These are phyloP conservation scores for Onthophagus sagittarius DNA, from an alignment of 2,888 invertebrate species.

Conservation along the genomic window DNA sequence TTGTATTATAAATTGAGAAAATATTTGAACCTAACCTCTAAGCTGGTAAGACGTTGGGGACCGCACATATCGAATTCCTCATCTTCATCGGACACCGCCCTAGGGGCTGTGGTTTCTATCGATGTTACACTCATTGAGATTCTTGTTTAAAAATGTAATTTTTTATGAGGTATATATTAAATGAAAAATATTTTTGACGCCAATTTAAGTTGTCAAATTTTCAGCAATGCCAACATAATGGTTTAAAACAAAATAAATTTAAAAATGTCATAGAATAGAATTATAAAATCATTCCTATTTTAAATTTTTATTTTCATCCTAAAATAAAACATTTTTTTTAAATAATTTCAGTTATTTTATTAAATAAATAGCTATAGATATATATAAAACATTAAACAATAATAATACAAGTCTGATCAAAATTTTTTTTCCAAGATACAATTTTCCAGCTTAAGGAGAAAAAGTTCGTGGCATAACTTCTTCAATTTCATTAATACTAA, in stretches of 20 bases:
- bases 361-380: no score
- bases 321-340: no score
- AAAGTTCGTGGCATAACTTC: constrained; percentile 76
- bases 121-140: constrained; percentile 21
- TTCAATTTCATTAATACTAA: constrained; percentile 76
- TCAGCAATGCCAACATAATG: no score
- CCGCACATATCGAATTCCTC: constrained; percentile 67
- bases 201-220: no score
- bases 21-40: constrained; percentile 58
- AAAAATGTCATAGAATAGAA: no score
- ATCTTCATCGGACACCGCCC: constrained; percentile 31
- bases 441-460: constrained; percentile 56
- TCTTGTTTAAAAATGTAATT: neutral
- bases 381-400: constrained; percentile 19
- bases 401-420: constrained; percentile 42
- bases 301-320: no score
- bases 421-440: constrained; percentile 50
- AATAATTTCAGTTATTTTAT: no score
- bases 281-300: no score
- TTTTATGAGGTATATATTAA: neutral
- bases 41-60: constrained; percentile 64
- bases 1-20: no score
- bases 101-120: constrained; percentile 14
- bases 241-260: no score
- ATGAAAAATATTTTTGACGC: neutral